Evolutionary conservation across 2,888 invertebrate genomes (phyloP), one percentile per base, ranked within the genome.

Genomic region (Idaea biselata): DNA sequence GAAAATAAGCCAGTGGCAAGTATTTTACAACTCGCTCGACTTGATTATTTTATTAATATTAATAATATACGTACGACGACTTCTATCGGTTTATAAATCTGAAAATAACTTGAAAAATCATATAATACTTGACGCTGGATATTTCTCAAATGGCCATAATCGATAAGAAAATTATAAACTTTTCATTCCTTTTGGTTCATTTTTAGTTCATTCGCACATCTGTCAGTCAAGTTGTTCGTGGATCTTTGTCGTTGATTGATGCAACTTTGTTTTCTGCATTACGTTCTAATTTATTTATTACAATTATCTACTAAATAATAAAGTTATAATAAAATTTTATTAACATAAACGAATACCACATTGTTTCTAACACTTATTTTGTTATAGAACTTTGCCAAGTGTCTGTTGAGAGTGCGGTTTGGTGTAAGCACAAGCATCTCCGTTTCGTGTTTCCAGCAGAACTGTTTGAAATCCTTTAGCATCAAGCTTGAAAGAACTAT

Each of bases 401-500:
- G 44, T 44, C 8, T 44, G 8, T 8, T 44, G 44, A 8, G 44
- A 44, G 14, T 7, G 44, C 44, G 44, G 6, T 44, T 44, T 44
- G 8, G 8, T 8, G 44, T 44, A 44, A 8, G 14, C 44, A 8
- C 44, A 8, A 14, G 14, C 8, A 44, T 44, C 44, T 44, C 44
- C 14, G 44, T 44, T 44, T 44, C 14, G 44, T 44, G 44, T 44
- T 44, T 44, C 44, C 44, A 44, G 44, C 44, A 14, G 44, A 44
- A 44, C 44, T 44, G 11, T 44, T 44, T 44, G 44, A 44, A 44
- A 14, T 33, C 1, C 44, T 44, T 44, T 11, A 11, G 8, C 44
- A 44, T 14, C 44, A 44, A 44, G 14, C 44, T 11, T 44, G 11
- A 58, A 31, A 56, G 55, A 32, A 25, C 18, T 18, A 78, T 76